Base-by-base conservation (phyloP, 2,888 invertebrate genomes). In the Rapana venosa region DNA sequence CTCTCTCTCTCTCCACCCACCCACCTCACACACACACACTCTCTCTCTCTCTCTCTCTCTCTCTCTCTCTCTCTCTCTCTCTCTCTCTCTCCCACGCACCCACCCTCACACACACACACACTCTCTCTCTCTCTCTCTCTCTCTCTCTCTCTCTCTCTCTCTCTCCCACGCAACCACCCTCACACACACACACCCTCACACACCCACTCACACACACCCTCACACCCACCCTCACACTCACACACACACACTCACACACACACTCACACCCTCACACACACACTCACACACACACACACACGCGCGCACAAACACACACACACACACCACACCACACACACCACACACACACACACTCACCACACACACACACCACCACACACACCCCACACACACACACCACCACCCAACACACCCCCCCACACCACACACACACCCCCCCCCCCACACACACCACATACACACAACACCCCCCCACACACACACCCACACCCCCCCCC, bases 111-210 rank as follows among this genome's bases (percentile, higher is more conserved):
- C 77, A 47, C 70, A 5, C 56, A 77, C 77, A 22, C 30, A 35
- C 70, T 77, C 88, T 88, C 77, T 74, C 32, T 56, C 88, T 81
- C 58, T 77, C 30, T 81, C 81, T 81, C 77, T 74, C 58, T 88
- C 81, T 30, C 58, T 17, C 47, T 32, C 81, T 88, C n/a, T 35
- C 58, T 79, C 61, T 56, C 58, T 47, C 11, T n/a, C 58, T 88
- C 77, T 30, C 81, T 81, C 47, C 56, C n/a, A 77, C 88, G 32
- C 74, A 32, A 36, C 26, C 81, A 74, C 74, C 35, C 47, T 70
- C 70, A 77, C 30, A 77, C 30, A 77, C 30, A 77, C 77, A 77
- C 0, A 11, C 32, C 0, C 30, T 17, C 77, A 30, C 77, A 77
- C 32, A 13, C 11, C 70, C 61, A 32, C 87, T 1, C 35, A 35